Evolutionary conservation across 2,113 vertebrate genomes (phyloP).

Genomic region (Melozone crissalis): DNA sequence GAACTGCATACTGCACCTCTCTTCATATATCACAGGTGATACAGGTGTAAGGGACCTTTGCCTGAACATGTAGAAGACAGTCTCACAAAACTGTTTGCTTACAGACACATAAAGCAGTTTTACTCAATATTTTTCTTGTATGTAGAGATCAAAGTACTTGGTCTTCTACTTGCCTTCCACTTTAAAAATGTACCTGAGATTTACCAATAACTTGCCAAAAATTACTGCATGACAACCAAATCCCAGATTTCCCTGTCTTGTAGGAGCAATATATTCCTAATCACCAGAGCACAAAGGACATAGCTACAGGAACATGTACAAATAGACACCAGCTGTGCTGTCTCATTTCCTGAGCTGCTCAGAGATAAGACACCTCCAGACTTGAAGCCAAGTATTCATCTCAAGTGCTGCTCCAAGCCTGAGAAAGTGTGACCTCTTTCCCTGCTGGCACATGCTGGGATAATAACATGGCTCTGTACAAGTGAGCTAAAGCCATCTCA

Average conservation of each 20-base stretch:
- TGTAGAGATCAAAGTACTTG: neutral
- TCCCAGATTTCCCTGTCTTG: neutral
- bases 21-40: neutral
- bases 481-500: neutral
- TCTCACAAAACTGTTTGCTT: rapidly evolving
- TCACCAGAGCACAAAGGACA: neutral
- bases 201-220: neutral
- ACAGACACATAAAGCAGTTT: neutral
- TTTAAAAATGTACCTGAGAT: neutral
- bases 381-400: neutral
- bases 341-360: neutral
- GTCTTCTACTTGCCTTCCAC: neutral
- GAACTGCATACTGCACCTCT: neutral
- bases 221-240: neutral
- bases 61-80: neutral
- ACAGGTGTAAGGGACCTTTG: neutral
- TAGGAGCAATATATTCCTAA: neutral
- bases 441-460: neutral
- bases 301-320: neutral
- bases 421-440: conserved; percentile 10
- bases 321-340: neutral
- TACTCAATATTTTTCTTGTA: neutral
- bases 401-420: neutral
- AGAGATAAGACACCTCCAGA: neutral
- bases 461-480: neutral